These are phyloP conservation scores for Anorthoa munda DNA, from an alignment of 2,888 invertebrate species.

Conservation along the genomic window DNA sequence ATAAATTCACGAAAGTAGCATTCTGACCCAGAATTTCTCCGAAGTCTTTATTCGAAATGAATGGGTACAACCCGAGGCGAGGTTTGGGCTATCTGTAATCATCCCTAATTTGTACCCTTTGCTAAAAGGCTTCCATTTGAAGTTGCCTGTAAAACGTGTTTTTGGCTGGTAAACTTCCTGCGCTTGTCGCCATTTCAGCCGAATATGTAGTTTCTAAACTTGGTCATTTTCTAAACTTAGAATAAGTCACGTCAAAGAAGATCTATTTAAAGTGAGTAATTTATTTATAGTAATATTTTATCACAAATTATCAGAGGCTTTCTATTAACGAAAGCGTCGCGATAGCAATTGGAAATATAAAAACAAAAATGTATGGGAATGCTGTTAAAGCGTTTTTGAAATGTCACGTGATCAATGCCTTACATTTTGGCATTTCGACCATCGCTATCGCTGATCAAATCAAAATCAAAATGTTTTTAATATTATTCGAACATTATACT, in stretches of 20 bases:
- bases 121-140: conserved; percentile 23
- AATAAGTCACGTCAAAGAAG: neutral
- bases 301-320: too few relatives aligned
- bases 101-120: conserved; percentile 40
- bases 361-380: too few relatives aligned
- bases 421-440: too few relatives aligned
- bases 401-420: too few relatives aligned
- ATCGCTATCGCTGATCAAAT: too few relatives aligned
- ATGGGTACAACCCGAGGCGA: conserved; percentile 21
- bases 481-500: too few relatives aligned
- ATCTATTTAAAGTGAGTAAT: too few relatives aligned
- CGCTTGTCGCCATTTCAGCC: neutral
- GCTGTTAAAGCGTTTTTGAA: too few relatives aligned
- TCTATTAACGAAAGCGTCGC: too few relatives aligned
- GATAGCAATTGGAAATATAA: too few relatives aligned
- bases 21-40: conserved; percentile 15
- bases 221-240: neutral
- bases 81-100: conserved; percentile 39
- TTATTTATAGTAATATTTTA: too few relatives aligned
- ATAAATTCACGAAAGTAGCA: conserved; percentile 13
- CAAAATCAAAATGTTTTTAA: too few relatives aligned
- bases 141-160: conserved; percentile 6
- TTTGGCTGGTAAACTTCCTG: conserved; percentile 14
- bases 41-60: conserved; percentile 31
- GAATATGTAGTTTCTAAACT: neutral